Evolutionary conservation across 2,797 vertebrate genomes (phyloP).

Genomic region (Lindbergichthys nudifrons): DNA sequence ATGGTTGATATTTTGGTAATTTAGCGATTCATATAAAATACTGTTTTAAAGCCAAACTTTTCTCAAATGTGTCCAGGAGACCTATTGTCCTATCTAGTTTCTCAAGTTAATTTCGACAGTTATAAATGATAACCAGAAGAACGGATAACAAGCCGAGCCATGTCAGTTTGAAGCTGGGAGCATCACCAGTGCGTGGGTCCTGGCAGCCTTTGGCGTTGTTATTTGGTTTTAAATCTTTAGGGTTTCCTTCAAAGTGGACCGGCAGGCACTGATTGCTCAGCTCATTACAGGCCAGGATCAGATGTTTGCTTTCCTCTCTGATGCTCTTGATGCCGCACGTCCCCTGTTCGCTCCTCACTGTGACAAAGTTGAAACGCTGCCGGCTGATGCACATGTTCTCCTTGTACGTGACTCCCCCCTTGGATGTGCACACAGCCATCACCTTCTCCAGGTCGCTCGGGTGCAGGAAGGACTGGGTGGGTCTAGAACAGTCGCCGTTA

Average conservation of each 20-base stretch:
- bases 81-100: not conserved
- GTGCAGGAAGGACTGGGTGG: slow-evolving; percentile 84
- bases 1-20: not conserved
- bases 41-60: not conserved
- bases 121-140: slow-evolving; percentile 26
- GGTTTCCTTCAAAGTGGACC: slow-evolving; percentile 85
- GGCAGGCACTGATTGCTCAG: slow-evolving; percentile 78
- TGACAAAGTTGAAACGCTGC: slow-evolving; percentile 77
- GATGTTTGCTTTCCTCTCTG: slow-evolving; percentile 74
- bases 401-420: slow-evolving; percentile 68
- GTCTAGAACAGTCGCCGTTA: slow-evolving; percentile 72
- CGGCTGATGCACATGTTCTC: slow-evolving; percentile 84
- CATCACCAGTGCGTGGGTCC: not conserved
- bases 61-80: not conserved
- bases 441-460: slow-evolving; percentile 68
- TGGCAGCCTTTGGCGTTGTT: slow-evolving; percentile 76
- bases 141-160: slow-evolving; percentile 52
- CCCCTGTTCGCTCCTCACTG: slow-evolving; percentile 68
- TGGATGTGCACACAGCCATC: slow-evolving; percentile 72
- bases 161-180: slow-evolving; percentile 21
- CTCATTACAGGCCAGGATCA: slow-evolving; percentile 84
- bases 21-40: not conserved
- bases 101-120: slow-evolving; percentile 25
- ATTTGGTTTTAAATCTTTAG: slow-evolving; percentile 22
- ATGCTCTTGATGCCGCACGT: slow-evolving; percentile 78